Evolutionary conservation across 2,113 vertebrate species (phyloP), one percentile per base, ranked within the genome.

Genomic region (Equus quagga): DNA sequence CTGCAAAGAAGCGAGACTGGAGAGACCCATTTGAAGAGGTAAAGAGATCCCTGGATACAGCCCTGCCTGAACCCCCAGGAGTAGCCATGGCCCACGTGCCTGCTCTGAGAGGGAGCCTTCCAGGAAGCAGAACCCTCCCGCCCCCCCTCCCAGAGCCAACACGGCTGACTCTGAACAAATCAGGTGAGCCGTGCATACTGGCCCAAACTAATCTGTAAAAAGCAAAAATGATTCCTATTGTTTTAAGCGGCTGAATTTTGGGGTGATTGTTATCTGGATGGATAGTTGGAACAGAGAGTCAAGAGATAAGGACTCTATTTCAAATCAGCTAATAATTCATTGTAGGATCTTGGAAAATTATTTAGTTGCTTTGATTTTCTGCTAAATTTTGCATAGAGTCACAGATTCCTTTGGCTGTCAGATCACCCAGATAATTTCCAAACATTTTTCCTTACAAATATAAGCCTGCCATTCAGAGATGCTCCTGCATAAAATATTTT

Each of bases 51-150:
- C 41, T 13, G 19, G 33, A 36, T 3, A 31, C 41, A 58, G 26
- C 12, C 23, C 11, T 1, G 0, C 3, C 8, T 6, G 21, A 70
- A 9, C 7, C 7, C 60, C 44, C 41, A 12, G 23, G 24, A 28
- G 10, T 0, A 3, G 6, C n/a, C 62, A 41, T 2, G 2, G 9
- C 33, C 24, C 9, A 2, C 13, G 1, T 15, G n/a, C 51, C 26
- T 0, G 24, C 24, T 33, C 19, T 17, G 4, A 10, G 13, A 1
- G 2, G 13, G 6, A 64, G 8, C 13, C 28, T 26, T 70, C 28
- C 28, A 46, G 15, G 41, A 56, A 28, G 23, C 13, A 33, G 26
- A 21, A 14, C 51, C 51, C 15, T 8, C 19, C 83, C 49, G 0
- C 0, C 60, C 13, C 23, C 23, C 6, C 11, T 3, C n/a, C 60